Base-by-base conservation (phyloP, 2,113 vertebrate species). In the Etheostoma cragini region DNA sequence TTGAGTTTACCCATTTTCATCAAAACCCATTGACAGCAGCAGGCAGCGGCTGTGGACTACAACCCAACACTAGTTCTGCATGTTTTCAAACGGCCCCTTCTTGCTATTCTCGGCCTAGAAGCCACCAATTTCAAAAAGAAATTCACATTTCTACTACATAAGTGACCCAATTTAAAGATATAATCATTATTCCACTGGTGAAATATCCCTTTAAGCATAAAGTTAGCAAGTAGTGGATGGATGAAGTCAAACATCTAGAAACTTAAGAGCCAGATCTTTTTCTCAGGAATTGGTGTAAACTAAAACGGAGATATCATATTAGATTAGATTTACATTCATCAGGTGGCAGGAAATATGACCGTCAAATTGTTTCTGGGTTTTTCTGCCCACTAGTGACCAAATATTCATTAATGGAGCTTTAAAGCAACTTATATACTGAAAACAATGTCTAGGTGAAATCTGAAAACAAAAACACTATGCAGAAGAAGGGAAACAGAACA, bases 381-480 rank as follows among this genome's bases (percentile, higher is more conserved):
- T 35, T 22, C 17, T 21, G 12, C 26, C 17, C 8, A 17, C 46
- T 60, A 47, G 21, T 76, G 12, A 57, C 61, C 26, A 80, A 71
- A 81, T 72, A 85, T 61, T 71, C 38, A 71, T 67, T 16, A 50
- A 52, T 42, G 52, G 75, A 80, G 46, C 57, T 84, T 86, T 35
- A 79, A 78, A 61, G 4, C 54, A 60, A 72, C 24, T 52, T 45
- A 1, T 30, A 30, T 19, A 66, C 45, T 35, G 15, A 58, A 71
- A 69, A 30, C 42, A 52, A 56, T 21, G 5, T 5, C 13, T 19
- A 75, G 1, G 12, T 8, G 11, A 72, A 90, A 69, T 38, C 3
- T 50, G 8, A 57, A 64, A 57, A 26, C 5, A 8, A 54, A 54
- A 49, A 60, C 11, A 42, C 8, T 58, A 54, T 21, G n/a, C 7